Base-by-base conservation (phyloP, 2,797 vertebrate genomes). In the Carapus acus region DNA sequence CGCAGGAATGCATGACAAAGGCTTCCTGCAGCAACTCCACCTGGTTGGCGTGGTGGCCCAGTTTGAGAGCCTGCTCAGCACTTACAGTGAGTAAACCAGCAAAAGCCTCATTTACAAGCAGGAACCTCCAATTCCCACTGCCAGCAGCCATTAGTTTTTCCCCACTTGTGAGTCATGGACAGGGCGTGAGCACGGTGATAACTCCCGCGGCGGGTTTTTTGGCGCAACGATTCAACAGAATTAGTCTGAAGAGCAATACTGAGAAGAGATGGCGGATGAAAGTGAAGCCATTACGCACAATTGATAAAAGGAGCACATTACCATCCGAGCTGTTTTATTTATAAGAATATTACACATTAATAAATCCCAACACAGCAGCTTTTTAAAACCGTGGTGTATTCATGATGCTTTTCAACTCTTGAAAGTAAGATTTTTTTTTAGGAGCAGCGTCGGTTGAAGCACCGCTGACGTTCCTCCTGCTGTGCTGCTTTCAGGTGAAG, bases 21-120 rank as follows among this genome's bases (percentile, higher is more conserved):
- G 85, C 54, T 99, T 99, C 81, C 86, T 97, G 15, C 88, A 83
- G 58, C 96, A 98, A 78, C 94, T 99, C 51, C 91, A 93, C 54
- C 88, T 88, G 0, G 92, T 96, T 46, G 96, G 96, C 11, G 72
- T 98, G 66, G 78, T 99, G 3, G 93, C 93, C 38, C 93, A 98
- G 50, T 99, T 96, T 51, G 95, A 99, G 85, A 93, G 96, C 59
- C 89, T 99, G 18, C 92, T 99, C 44, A 98, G 96, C 68, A 98
- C 94, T 0, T 96, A 99, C 37, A 97, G 94, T 98, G 80, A 95
- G 94, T 94, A 79, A 43, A 51, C 23, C 22, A 38, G 5, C 20
- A 17, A 17, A 18, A 11, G 22, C 3, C 49, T 8, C 2, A 36
- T 29, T 41, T 31, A 34, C 8, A 22, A 12, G 1, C 7, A 23